Conservation (phyloP, 2,888 invertebrate genomes). For the Metopia argyrocephala region DNA sequence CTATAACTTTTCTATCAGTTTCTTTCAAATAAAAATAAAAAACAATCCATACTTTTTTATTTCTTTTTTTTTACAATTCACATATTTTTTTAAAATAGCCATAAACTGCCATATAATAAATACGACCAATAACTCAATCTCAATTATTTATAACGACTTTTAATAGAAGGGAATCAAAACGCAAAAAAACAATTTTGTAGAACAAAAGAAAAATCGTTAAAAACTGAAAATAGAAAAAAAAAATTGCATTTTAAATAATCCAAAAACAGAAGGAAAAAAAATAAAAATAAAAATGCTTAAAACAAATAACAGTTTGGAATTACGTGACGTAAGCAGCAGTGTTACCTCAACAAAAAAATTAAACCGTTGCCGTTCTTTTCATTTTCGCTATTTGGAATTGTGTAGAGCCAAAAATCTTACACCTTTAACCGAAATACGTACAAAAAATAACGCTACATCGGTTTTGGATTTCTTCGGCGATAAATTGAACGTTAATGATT, state of each 20-base stretch:
- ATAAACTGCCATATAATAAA: conserved; percentile 11
- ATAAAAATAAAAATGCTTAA: conserved; percentile 56
- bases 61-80: conserved; percentile 1
- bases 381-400: conserved; percentile 77
- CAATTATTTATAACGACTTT: background rate
- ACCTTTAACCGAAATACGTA: conserved; percentile 73
- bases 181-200: background rate
- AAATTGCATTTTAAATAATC: background rate
- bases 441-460: conserved; percentile 78
- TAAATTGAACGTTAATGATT: conserved; percentile 86
- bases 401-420: conserved; percentile 76
- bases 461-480: conserved; percentile 86
- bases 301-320: conserved; percentile 58
- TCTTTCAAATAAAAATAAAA: conserved; percentile 51
- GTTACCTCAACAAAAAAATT: conserved; percentile 69
- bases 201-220: no score
- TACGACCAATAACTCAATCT: background rate
- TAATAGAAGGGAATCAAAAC: background rate
- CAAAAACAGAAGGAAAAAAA: background rate
- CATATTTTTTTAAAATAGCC: conserved; percentile 31
- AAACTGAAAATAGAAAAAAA: conserved; percentile 28
- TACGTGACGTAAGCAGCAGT: conserved; percentile 64
- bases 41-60: conserved; percentile 48
- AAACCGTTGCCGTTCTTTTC: conserved; percentile 75
- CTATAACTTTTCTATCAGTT: conserved; percentile 43